A percentile compares a stretch with the other conserved stretches of the same genome.
Conservation (phyloP, 2,797 vertebrate species). For the Mycteria americana region DNA sequence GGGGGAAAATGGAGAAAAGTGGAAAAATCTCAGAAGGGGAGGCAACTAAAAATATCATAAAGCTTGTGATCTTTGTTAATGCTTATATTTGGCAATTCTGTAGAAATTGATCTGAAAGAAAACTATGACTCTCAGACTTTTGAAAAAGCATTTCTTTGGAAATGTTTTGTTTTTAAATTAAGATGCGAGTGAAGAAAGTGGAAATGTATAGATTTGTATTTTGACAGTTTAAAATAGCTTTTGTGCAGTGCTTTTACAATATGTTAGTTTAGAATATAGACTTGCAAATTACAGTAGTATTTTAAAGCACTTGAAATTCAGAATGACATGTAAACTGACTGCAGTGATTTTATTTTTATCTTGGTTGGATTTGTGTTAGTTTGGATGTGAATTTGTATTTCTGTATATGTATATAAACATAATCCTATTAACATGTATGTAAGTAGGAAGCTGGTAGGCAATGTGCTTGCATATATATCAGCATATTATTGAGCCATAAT, state of each 20-base stretch:
- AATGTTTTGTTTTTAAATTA: neutral
- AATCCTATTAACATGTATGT: slow-evolving; percentile 3
- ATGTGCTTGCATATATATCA: neutral
- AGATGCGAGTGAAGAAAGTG: neutral
- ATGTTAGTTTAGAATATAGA: neutral
- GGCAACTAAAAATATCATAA: slow-evolving; percentile 25
- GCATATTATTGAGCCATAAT: neutral
- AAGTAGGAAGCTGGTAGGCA: neutral
- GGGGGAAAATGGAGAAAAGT: neutral
- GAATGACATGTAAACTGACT: neutral
- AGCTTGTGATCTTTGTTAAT: slow-evolving; percentile 13
- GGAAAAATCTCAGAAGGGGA: slow-evolving; percentile 4
- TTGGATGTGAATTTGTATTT: neutral
- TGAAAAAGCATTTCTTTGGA: neutral
- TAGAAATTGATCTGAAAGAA: neutral
- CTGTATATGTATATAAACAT: neutral
- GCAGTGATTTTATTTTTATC: slow-evolving; percentile 37
- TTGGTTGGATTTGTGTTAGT: neutral
- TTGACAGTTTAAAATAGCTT: neutral
- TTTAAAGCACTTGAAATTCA: neutral
- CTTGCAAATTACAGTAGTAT: neutral
- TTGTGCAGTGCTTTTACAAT: neutral
- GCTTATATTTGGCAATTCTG: neutral
- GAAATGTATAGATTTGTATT: neutral
- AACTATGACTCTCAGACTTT: neutral